Evolutionary conservation across 2,113 vertebrate species (phyloP).

Genomic region (Hirundichthys speculiger): DNA sequence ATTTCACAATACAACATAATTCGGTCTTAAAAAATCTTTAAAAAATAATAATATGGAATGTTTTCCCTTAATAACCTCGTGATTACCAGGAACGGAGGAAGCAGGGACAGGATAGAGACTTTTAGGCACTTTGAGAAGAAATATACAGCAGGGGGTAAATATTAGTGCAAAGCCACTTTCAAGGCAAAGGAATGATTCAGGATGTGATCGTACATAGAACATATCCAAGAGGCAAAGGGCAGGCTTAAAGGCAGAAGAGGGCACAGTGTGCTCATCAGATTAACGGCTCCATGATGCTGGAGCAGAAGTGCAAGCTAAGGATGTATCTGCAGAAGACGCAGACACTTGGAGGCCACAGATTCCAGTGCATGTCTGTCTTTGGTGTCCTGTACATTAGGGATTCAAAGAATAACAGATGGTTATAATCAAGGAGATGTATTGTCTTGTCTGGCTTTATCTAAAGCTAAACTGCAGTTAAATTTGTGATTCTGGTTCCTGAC

Average conservation of each 20-base stretch:
- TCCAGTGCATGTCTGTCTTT: constrained; percentile 80
- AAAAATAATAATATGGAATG: constrained; percentile 69
- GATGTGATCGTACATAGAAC: constrained; percentile 28
- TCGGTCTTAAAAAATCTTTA: no score
- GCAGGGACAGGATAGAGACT: constrained; percentile 27
- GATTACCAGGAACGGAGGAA: constrained; percentile 27
- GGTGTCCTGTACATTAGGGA: constrained; percentile 48
- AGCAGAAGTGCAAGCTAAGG: constrained; percentile 63
- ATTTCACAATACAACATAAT: constrained; percentile 46
- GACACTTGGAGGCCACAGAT: constrained; percentile 50
- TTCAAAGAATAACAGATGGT: constrained; percentile 21
- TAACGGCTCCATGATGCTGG: constrained; percentile 31
- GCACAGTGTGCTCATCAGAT: constrained; percentile 56
- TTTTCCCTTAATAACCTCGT: constrained; percentile 62
- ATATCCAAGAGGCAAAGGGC: constrained; percentile 41
- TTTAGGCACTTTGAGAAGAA: constrained; percentile 70
- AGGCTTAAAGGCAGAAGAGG: constrained; percentile 19
- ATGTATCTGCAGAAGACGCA: constrained; percentile 53
- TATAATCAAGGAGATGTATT: constrained; percentile 14
- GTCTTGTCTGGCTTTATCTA: constrained; percentile 4
- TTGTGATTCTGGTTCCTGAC: constrained; percentile 32
- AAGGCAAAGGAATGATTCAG: constrained; percentile 62
- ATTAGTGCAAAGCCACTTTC: constrained; percentile 68
- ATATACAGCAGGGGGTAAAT: constrained; percentile 64
- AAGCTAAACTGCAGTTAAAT: constrained; percentile 13